Percentiles rank a stretch among this genome's conserved stretches.
Evolutionary conservation across 2,113 vertebrate species (phyloP).

Genomic region (Passer montanus): DNA sequence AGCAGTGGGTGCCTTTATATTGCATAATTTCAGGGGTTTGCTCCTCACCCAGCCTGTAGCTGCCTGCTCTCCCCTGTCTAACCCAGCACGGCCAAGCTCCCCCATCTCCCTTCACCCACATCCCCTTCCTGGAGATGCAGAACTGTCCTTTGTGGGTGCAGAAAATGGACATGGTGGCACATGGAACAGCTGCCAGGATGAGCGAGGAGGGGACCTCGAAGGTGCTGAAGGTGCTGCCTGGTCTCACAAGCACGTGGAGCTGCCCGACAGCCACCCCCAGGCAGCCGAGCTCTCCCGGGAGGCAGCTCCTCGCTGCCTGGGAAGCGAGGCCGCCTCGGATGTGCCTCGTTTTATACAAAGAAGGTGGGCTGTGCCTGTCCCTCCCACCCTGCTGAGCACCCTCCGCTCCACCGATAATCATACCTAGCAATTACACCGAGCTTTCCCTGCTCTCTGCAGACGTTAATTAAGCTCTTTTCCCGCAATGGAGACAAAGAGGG

Average conservation of each 20-base stretch:
- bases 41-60: background rate
- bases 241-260: accelerated
- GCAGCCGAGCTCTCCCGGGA: background rate
- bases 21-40: background rate
- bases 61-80: background rate
- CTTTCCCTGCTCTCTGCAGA: slow-evolving; percentile 19
- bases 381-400: slow-evolving; percentile 47
- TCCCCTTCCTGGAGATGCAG: accelerated
- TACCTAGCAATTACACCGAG: slow-evolving; percentile 52
- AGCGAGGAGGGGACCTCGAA: background rate
- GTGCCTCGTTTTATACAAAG: slow-evolving; percentile 25
- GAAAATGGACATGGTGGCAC: accelerated
- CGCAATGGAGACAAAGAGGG: slow-evolving; percentile 32
- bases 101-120: background rate
- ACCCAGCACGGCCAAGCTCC: background rate
- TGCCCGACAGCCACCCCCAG: background rate
- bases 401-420: slow-evolving; percentile 18
- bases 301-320: background rate
- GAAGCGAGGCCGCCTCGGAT: background rate
- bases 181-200: accelerated
- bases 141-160: background rate
- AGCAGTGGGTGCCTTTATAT: background rate
- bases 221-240: background rate
- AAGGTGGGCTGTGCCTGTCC: slow-evolving; percentile 39
- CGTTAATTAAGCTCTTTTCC: slow-evolving; percentile 46